Conservation (phyloP, 2,888 invertebrate species). For the Lingula anatina region DNA sequence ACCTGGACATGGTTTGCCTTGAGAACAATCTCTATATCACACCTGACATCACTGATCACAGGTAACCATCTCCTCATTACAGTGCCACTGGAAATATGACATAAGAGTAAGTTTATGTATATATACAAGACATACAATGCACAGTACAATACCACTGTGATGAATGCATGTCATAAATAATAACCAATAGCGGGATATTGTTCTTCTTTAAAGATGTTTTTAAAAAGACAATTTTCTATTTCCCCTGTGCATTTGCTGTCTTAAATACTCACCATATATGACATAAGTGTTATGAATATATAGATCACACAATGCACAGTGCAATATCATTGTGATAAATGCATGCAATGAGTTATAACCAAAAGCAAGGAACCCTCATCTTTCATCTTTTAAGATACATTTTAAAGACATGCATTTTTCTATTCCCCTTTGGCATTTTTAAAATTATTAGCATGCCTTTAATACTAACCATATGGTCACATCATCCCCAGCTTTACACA, state of each 20-base stretch:
- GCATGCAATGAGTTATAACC: not conserved
- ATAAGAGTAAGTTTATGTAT: no score
- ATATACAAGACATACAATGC: not conserved
- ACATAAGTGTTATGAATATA: not conserved
- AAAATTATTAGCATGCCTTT: no score
- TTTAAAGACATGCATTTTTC: not conserved
- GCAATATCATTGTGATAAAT: not conserved
- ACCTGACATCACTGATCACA: conserved; percentile 59
- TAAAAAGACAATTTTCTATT: not conserved
- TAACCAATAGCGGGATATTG: not conserved
- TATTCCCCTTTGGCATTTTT: not conserved
- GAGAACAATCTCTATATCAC: conserved; percentile 67
- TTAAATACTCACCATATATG: not conserved
- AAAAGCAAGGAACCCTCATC: not conserved
- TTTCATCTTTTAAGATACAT: not conserved
- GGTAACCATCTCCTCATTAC: conserved; percentile 71
- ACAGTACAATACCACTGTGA: not conserved
- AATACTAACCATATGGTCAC: conserved; percentile 81
- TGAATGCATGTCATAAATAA: not conserved
- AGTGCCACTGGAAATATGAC: conserved; percentile 68
- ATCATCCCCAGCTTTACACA: conserved; percentile 84
- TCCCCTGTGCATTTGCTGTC: not conserved
- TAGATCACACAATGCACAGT: not conserved
- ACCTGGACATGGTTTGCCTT: conserved; percentile 66
- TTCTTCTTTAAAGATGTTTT: not conserved